Evolutionary conservation across 2,113 vertebrate species (phyloP), one percentile per base, ranked within the genome.

Genomic region (Pachycephala philippinensis): DNA sequence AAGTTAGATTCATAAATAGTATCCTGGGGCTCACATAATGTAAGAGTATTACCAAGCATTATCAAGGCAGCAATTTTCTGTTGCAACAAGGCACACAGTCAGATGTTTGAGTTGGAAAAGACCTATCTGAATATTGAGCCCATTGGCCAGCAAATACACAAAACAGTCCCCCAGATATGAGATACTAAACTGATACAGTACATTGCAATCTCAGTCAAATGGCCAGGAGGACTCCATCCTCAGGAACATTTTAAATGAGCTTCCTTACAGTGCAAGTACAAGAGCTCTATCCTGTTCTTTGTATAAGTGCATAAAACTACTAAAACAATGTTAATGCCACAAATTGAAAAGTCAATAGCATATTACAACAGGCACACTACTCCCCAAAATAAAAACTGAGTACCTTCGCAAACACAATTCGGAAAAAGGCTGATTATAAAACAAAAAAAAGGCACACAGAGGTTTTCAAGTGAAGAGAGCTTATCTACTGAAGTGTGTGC

Each of bases 21-120:
- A 89, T 95, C 95, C 95, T 95, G 79, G 50, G 95, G 93, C 95
- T 96, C 97, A 96, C 74, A 94, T 84, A 96, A 92, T 57, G 87
- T 90, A 90, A 77, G 77, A 84, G 78, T 86, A 97, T 97, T 97
- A 97, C 90, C 83, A 69, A 96, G 76, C 31, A n/a, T 95, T 95
- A 96, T 90, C 97, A 93, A 84, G 85, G 82, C 91, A 95, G 95
- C 92, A 95, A 87, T 95, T 87, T 95, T 93, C 90, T 44, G 42
- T 37, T 84, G 89, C 79, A 96, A 80, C 81, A 83, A 88, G 83
- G 89, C 63, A 91, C 75, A 89, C 37, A 94, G 83, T 89, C 61
- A 90, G 85, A 90, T 81, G 44, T 76, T 95, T 53, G 50, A 87
- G 61, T 44, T 59, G 52, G 65, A 92, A 96, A 85, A 86, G 63